Evolutionary conservation across 1,140 invertebrate genomes (phyloP), one percentile per base, ranked within the genome.

Genomic region (Aphis craccivora): DNA sequence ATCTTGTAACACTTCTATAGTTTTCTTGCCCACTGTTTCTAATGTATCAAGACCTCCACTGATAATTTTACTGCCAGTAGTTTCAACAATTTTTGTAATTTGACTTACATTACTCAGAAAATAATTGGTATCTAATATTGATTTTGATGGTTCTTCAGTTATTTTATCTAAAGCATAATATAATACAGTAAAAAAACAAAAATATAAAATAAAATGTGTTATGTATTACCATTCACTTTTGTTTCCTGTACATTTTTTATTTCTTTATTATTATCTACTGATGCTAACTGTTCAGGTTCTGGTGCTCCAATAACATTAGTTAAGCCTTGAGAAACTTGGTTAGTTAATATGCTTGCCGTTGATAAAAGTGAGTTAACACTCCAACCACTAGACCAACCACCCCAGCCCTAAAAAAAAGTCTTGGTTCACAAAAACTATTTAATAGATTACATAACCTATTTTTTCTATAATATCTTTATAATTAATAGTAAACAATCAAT

Each of bases 21-120:
- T 99, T 95, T 99, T 99, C 94, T 98, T 98, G 1, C 98, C 98
- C 94, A 99, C 98, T 0, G 97, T 97, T 95, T 99, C 98, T 91
- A 99, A 95, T 0, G 98, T 98, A 95, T 98, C 98, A 40, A 99
- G 95, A 88, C 98, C 97, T 51, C 98, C 97, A 35, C 96, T 96
- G 93, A 99, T 96, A 2, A 99, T 97, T 96, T 97, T 97, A 55
- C 96, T 97, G n/a, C 98, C 97, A 94, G 97, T 97, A 25, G 95
- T 96, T 94, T 97, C 97, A 84, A 97, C 96, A 94, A 97, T 96
- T 95, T 97, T 97, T 76, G 93, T 94, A 14, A 84, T 48, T 45
- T 90, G 81, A 88, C 93, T 90, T 23, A 93, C 83, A 91, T 93
- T 93, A n/a, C 48, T 93, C 25, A 93, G 3, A 86, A 93, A 93